Percentiles rank a stretch among this genome's conserved stretches.
These are phyloP conservation scores for Albula goreensis DNA, from an alignment of 2,113 vertebrate species.

Conservation along the genomic window DNA sequence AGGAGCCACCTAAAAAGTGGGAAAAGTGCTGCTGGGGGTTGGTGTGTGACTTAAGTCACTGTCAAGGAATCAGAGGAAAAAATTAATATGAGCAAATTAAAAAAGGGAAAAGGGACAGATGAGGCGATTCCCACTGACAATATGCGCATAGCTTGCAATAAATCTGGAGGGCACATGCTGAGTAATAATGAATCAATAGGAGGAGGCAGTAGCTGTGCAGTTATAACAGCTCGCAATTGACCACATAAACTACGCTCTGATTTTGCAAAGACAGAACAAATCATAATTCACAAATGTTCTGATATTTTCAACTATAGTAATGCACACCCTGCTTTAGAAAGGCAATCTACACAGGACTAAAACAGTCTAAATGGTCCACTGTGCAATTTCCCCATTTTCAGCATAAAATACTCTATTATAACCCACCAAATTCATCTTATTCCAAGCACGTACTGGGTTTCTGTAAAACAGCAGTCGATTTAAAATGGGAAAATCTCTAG, in stretches of 20 bases:
- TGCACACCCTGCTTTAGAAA: neutral
- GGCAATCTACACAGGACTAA: neutral
- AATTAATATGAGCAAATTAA: neutral
- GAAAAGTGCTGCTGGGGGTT: neutral
- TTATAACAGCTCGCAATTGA: no score
- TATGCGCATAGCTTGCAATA: no score
- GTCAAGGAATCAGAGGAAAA: neutral
- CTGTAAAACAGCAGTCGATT: no score
- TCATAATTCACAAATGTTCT: no score
- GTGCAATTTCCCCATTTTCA: neutral
- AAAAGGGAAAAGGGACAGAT: neutral
- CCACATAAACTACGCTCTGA: no score
- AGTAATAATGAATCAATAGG: no score
- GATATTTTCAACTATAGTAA: neutral
- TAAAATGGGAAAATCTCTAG: neutral
- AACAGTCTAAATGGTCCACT: neutral
- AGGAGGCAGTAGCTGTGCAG: no score
- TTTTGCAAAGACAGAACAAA: no score
- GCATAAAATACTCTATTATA: neutral
- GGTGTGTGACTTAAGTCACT: neutral
- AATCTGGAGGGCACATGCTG: no score
- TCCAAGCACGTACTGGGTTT: no score
- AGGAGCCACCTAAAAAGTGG: neutral
- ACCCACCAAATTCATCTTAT: neutral
- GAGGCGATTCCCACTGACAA: neutral